These are phyloP conservation scores for Xiphias gladius DNA, from an alignment of 2,113 vertebrate genomes.

Conservation along the genomic window DNA sequence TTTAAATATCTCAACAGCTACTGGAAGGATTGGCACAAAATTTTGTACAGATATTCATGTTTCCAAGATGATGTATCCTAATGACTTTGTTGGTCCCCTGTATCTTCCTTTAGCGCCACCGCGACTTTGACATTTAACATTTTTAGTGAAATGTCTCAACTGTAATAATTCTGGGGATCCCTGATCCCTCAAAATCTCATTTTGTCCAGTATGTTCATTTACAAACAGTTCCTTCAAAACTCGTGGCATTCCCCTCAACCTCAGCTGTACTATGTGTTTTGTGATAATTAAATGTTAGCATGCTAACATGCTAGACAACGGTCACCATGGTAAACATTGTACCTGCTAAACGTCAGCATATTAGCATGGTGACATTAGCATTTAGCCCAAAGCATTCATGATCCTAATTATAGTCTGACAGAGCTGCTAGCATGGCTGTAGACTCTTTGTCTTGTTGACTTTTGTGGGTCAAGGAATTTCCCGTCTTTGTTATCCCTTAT, in stretches of 20 bases:
- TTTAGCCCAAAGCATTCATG: not conserved
- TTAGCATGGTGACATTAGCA: not conserved
- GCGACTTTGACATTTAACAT: not conserved
- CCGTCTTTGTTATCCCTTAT: not conserved
- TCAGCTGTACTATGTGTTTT: not conserved
- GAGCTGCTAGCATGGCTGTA: not conserved
- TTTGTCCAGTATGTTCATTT: not conserved
- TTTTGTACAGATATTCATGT: not conserved
- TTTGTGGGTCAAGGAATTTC: not conserved
- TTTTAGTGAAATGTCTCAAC: not conserved
- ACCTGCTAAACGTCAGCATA: not conserved
- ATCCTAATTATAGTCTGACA: not conserved
- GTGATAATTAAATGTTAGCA: not conserved
- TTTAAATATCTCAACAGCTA: conserved; percentile 7
- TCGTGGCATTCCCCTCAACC: not conserved
- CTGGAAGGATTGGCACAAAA: not conserved
- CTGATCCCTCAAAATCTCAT: not conserved
- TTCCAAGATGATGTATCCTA: too few species aligned
- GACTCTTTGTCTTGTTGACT: not conserved
- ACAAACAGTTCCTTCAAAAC: not conserved
- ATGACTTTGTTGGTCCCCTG: not conserved
- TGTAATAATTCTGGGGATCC: too few species aligned
- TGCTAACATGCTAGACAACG: not conserved
- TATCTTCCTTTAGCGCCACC: not conserved
- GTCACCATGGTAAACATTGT: not conserved